Conservation (phyloP, 2,888 invertebrate species). For the Holacanthella duospinosa region DNA sequence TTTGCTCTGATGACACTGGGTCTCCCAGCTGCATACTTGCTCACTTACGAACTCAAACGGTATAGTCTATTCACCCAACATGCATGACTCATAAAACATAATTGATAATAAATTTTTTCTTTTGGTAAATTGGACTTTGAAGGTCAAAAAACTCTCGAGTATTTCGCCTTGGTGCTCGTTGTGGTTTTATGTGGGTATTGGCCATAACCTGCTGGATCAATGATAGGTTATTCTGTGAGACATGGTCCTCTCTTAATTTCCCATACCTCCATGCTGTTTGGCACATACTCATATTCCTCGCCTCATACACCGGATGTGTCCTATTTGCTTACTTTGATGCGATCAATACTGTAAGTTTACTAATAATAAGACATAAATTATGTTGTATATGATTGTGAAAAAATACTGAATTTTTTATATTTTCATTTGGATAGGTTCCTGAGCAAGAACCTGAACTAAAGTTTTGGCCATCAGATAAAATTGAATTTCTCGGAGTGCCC, state of each 20-base stretch:
- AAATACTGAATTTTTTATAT: not conserved
- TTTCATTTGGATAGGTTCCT: constrained; percentile 44
- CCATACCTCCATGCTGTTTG: constrained; percentile 73
- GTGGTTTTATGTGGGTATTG: constrained; percentile 55
- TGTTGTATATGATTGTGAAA: no score
- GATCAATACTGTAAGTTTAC: constrained; percentile 49
- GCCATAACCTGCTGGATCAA: constrained; percentile 68
- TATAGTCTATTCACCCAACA: constrained; percentile 42
- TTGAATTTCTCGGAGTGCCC: constrained; percentile 61
- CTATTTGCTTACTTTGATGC: constrained; percentile 70
- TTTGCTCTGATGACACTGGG: constrained; percentile 67
- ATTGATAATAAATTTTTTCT: not conserved
- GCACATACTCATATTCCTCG: constrained; percentile 71
- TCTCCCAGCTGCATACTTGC: constrained; percentile 56
- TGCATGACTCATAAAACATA: no score
- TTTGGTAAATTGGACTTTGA: not conserved
- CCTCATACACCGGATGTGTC: constrained; percentile 64
- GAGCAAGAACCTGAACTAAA: constrained; percentile 57
- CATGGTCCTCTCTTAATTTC: constrained; percentile 65
- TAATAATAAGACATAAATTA: no score
- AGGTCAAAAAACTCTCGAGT: constrained; percentile 51
- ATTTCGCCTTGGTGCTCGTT: constrained; percentile 59
- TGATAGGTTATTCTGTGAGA: constrained; percentile 66
- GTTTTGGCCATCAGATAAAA: constrained; percentile 68
- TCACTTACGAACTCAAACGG: constrained; percentile 58